phyloP scores from a whole-genome alignment of 2,888 invertebrate species.

The Exephanes ischioxanthus region DNA sequence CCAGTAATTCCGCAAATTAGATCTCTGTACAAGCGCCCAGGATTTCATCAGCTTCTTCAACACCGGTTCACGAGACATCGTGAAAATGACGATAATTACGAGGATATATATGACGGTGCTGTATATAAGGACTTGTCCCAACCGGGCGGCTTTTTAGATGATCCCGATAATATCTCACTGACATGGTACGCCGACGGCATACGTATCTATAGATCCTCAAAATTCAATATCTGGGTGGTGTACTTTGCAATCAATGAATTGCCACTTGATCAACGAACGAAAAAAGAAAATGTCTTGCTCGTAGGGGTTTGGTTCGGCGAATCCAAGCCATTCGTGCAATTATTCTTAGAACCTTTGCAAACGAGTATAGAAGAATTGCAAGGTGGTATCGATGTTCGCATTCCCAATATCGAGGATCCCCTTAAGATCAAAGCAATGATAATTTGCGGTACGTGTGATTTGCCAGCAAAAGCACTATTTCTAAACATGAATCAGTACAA shows the following conservation, averaged over 20 bases:
- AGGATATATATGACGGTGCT: not conserved
- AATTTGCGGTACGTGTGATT: constrained; percentile 11
- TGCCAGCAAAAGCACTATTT: constrained; percentile 3
- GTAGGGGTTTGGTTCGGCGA: constrained; percentile 16
- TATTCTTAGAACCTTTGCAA: not conserved
- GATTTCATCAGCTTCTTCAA: constrained; percentile 47
- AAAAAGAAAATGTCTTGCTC: constrained; percentile 2
- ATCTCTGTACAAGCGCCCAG: constrained; percentile 51
- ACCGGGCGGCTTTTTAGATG: not conserved
- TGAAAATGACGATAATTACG: not conserved
- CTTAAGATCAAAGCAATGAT: not conserved
- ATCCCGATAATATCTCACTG: constrained; percentile 6
- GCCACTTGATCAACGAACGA: not conserved
- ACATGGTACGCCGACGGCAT: constrained; percentile 23
- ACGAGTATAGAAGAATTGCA: not conserved
- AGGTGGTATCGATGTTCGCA: not conserved
- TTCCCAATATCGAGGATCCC: not conserved
- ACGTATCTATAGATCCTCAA: constrained; percentile 5
- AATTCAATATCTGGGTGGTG: constrained; percentile 9
- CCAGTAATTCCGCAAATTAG: constrained; percentile 56
- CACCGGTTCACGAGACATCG: not conserved
- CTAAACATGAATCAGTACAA: constrained; percentile 16
- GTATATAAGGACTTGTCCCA: constrained; percentile 29
- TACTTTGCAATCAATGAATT: constrained; percentile 9
- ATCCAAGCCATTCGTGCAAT: not conserved